Percentiles rank a stretch among this genome's conserved stretches.
These are phyloP conservation scores for Drosophila subquinaria DNA, from an alignment of 2,888 invertebrate species.

Conservation along the genomic window DNA sequence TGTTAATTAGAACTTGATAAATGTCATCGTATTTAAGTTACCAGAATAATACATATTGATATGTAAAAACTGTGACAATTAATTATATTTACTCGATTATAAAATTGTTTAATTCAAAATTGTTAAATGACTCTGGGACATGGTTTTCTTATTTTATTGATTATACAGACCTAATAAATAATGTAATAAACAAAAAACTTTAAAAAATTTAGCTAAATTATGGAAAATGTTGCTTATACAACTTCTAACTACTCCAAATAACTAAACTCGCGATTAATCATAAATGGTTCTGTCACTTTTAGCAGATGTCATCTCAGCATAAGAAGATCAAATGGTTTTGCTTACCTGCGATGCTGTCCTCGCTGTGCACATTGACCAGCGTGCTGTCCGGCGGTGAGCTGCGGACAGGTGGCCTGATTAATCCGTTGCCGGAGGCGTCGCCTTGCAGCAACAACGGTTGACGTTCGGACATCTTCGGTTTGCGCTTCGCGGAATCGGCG, in stretches of 20 bases:
- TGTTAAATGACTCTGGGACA: no score
- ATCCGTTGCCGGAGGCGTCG: constrained; percentile 66
- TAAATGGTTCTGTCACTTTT: constrained; percentile 4
- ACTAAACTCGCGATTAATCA: not conserved
- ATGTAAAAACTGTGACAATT: no score
- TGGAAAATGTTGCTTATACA: not conserved
- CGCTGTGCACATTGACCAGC: constrained; percentile 85
- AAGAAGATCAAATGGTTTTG: constrained; percentile 3
- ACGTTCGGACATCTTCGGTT: constrained; percentile 89
- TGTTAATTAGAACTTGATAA: no score
- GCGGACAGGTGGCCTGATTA: constrained; percentile 82
- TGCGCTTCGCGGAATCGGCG: constrained; percentile 59
- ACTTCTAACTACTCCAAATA: not conserved
- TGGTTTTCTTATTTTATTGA: no score
- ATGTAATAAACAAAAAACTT: not conserved
- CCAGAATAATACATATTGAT: no score
- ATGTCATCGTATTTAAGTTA: no score
- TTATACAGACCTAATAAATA: no score
- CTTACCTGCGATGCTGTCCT: constrained; percentile 81
- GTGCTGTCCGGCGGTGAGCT: constrained; percentile 85
- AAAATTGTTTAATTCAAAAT: no score
- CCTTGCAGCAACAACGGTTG: constrained; percentile 88
- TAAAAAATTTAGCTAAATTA: not conserved
- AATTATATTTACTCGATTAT: no score
- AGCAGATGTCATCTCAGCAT: constrained; percentile 36